These are phyloP conservation scores for Calliopsis andreniformis DNA, from an alignment of 1,140 invertebrate species.

Conservation along the genomic window DNA sequence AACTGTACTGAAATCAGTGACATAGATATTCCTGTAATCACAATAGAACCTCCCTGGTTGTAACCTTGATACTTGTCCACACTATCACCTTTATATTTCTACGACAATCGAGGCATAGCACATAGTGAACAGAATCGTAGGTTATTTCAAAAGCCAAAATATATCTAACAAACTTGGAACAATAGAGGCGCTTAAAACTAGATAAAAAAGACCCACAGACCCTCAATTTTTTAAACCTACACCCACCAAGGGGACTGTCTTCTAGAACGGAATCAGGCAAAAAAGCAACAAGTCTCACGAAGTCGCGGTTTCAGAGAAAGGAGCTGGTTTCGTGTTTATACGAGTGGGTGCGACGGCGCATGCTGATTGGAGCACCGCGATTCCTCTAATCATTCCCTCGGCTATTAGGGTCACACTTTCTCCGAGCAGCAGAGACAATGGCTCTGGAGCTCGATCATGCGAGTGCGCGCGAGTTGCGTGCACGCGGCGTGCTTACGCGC, in stretches of 20 bases:
- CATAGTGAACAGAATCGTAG: too few species aligned
- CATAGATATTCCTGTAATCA: too few species aligned
- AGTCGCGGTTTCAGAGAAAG: constrained; percentile 47
- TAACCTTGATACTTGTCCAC: too few species aligned
- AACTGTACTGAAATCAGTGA: too few species aligned
- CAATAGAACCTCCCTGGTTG: too few species aligned
- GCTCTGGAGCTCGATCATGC: constrained; percentile 49
- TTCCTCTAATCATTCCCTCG: constrained; percentile 66
- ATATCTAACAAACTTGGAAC: too few species aligned
- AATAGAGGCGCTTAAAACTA: too few species aligned
- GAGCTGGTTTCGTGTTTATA: constrained; percentile 22
- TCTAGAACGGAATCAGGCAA: neutral
- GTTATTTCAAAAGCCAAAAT: too few species aligned
- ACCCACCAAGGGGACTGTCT: neutral
- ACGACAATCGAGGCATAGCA: too few species aligned
- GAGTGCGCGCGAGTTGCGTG: constrained; percentile 56
- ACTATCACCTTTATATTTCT: too few species aligned
- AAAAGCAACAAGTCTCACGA: neutral
- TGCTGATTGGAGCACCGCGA: constrained; percentile 55
- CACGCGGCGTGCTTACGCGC: constrained; percentile 46
- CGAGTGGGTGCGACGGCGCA: constrained; percentile 48
- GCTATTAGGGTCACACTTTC: constrained; percentile 69
- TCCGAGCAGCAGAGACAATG: constrained; percentile 59
- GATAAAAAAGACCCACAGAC: too few species aligned
- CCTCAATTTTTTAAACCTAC: too few species aligned